Evolutionary conservation across 2,888 invertebrate species (phyloP).

Genomic region (Thera britannica): DNA sequence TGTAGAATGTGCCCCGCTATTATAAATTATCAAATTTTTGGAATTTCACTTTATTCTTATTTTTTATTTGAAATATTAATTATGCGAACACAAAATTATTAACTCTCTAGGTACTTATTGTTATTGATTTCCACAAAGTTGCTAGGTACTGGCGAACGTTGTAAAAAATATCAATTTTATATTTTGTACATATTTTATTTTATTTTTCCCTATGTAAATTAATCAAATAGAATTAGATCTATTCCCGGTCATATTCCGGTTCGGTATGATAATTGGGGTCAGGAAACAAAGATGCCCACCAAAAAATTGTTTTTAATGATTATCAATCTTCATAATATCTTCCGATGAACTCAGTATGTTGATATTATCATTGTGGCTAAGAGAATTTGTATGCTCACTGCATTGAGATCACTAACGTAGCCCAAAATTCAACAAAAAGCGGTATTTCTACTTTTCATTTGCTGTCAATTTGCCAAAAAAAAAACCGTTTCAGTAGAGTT

Average conservation of each 20-base stretch:
- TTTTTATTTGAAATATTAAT: slow-evolving; percentile 28
- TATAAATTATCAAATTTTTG: slow-evolving; percentile 44
- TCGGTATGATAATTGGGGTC: slow-evolving; percentile 48
- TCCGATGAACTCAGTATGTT: slow-evolving; percentile 40
- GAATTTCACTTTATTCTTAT: slow-evolving; percentile 23
- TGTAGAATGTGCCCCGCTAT: slow-evolving; percentile 38
- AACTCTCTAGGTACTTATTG: slow-evolving; percentile 71
- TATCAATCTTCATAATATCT: slow-evolving; percentile 48
- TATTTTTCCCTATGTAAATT: slow-evolving; percentile 79
- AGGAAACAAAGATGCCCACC: slow-evolving; percentile 55
- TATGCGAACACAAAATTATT: slow-evolving; percentile 46
- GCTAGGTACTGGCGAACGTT: slow-evolving; percentile 42
- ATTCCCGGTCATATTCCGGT: slow-evolving; percentile 37
- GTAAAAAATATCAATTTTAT: slow-evolving; percentile 73
- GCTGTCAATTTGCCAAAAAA: no score
- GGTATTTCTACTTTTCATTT: background rate
- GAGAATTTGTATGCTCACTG: slow-evolving; percentile 44
- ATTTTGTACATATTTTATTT: slow-evolving; percentile 77
- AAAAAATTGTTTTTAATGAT: slow-evolving; percentile 51
- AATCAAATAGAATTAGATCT: slow-evolving; percentile 77
- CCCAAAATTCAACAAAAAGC: slow-evolving; percentile 17
- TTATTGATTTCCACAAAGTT: slow-evolving; percentile 62
- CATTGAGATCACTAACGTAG: slow-evolving; percentile 42
- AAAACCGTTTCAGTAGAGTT: no score
- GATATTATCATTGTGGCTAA: slow-evolving; percentile 51